phyloP scores from a whole-genome alignment of 2,113 vertebrate genomes.

The Entosphenus tridentatus region DNA sequence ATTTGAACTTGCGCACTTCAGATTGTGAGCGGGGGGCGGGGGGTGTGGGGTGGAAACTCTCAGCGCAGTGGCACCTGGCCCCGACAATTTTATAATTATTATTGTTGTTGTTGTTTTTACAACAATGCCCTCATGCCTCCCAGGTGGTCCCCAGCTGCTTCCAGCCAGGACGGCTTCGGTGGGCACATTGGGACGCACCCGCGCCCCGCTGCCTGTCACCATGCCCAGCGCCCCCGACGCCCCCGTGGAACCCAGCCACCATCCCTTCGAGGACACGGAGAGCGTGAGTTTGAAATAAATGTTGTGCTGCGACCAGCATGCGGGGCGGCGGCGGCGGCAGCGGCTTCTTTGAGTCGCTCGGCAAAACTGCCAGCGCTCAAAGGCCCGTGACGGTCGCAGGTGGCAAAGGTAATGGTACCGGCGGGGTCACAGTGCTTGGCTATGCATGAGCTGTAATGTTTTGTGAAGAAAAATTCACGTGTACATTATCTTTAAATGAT shows the following conservation, averaged over 20 bases:
- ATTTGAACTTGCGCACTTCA: no score
- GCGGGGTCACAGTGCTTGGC: background rate
- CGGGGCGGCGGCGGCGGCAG: background rate
- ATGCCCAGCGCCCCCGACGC: conserved; percentile 75
- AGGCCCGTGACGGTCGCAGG: background rate
- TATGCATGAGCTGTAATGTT: background rate
- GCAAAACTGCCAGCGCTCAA: background rate
- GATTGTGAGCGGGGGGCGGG: no score
- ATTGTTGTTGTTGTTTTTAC: no score
- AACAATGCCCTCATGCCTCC: no score
- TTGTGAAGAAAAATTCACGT: background rate
- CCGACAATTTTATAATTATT: no score
- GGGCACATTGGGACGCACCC: conserved; percentile 61
- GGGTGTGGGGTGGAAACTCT: no score
- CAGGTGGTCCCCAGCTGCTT: conserved; percentile 12
- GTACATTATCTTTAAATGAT: background rate
- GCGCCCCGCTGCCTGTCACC: conserved; percentile 61
- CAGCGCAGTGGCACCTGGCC: no score
- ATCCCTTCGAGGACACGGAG: conserved; percentile 74
- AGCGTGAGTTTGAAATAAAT: conserved; percentile 39
- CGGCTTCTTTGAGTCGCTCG: conserved; percentile 1
- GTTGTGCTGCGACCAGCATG: background rate
- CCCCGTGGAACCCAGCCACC: conserved; percentile 39
- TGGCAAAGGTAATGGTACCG: background rate
- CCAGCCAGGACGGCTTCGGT: conserved; percentile 85